Evolutionary conservation across 2,797 vertebrate species (phyloP), one percentile per base, ranked within the genome.

Genomic region (Oreochromis grahami): DNA sequence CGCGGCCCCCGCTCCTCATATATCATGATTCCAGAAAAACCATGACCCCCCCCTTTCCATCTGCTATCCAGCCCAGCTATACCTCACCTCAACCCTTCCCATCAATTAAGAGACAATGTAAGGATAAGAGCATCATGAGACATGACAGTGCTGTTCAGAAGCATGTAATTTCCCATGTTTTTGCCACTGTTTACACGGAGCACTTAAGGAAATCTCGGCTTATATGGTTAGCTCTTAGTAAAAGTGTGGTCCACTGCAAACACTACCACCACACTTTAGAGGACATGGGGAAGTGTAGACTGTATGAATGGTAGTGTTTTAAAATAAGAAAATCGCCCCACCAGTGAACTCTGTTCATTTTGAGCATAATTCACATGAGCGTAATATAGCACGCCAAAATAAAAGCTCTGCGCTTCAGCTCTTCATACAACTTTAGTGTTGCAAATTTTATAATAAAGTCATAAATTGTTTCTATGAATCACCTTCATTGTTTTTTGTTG

Each of bases 1-100:
- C 81, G n/a, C 80, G 80, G 86, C 89, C 90, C 81, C 88, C 58
- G 7, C 86, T 94, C 80, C 84, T 94, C 87, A 92, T 52, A 86
- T 85, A 94, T 94, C 93, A 91, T 79, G 78, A 91, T 94, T 95
- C 83, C 93, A 93, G 93, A 93, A 93, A 93, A 94, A 94, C 82
- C 65, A 72, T 84, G 84, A 80, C n/a, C 21, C 74, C 24, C 24
- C 10, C 52, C 14, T 77, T 21, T 36, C 70, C 45, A 19, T 2
- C 43, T 72, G 68, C 68, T 48, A 32, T 72, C 43, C 43, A 8
- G 43, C 26, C 43, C 26, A 50, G 63, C 86, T 45, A 32, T 82
- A 87, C 87, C 78, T 90, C 89, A 89, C 86, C 82, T 88, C 86
- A 74, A 77, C 55, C 74, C 84, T 77, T 80, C 81, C 81, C 85